These are phyloP conservation scores for Antechinus stuartii DNA, from an alignment of 2,113 vertebrate genomes.

Conservation along the genomic window DNA sequence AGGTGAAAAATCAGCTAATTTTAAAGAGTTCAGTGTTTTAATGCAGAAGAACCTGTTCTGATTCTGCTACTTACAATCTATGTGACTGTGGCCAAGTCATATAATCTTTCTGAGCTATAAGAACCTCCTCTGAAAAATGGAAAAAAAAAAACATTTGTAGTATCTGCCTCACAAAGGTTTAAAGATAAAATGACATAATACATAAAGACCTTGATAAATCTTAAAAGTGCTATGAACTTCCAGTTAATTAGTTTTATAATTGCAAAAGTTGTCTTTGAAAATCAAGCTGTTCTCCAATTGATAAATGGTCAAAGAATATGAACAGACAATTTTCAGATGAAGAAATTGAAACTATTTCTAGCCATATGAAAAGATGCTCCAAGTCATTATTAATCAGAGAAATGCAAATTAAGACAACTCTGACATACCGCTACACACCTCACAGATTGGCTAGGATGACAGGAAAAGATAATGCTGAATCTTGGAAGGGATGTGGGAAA, in stretches of 20 bases:
- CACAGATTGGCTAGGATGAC: no score
- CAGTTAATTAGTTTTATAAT: background rate
- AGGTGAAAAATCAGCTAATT: background rate
- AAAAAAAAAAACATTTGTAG: background rate
- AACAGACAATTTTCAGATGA: no score
- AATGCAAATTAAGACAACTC: no score
- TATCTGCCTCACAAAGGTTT: background rate
- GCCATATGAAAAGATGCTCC: no score
- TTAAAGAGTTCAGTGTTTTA: background rate
- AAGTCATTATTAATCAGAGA: no score
- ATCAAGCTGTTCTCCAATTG: no score
- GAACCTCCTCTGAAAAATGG: background rate
- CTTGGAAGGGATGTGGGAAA: no score
- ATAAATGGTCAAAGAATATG: no score
- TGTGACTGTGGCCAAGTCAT: background rate
- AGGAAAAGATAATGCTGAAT: no score
- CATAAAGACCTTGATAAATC: background rate
- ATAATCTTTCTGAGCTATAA: background rate
- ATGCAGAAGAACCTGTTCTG: background rate
- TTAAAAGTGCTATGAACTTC: background rate
- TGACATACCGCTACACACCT: no score
- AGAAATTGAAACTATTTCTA: no score
- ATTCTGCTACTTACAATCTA: background rate
- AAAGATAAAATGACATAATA: background rate
- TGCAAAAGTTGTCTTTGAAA: background rate